A percentile compares a stretch with the other conserved stretches of the same genome.
phyloP scores from a whole-genome alignment of 2,797 vertebrate genomes.

The Platyrinchus mystaceus region DNA sequence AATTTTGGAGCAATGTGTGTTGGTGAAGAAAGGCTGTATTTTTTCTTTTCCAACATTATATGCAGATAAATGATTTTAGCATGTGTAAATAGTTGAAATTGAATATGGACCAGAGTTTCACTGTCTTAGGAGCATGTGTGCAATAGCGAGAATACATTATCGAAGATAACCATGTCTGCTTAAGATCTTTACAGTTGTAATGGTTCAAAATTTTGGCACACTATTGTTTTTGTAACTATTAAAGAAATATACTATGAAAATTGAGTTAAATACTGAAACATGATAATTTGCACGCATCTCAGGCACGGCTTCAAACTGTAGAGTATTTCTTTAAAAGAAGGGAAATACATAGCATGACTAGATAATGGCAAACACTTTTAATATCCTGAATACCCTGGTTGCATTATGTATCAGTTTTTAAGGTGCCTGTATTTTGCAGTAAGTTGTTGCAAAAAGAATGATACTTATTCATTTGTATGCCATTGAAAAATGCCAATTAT shows the following conservation, averaged over 20 bases:
- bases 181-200: not conserved
- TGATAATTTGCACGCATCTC: slow-evolving; percentile 33
- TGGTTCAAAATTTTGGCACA: slow-evolving; percentile 16
- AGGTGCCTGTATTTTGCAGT: slow-evolving; percentile 56
- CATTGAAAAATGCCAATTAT: slow-evolving; percentile 38
- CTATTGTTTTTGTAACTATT: slow-evolving; percentile 22
- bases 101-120: not conserved
- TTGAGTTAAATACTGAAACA: slow-evolving; percentile 24
- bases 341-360: slow-evolving; percentile 27
- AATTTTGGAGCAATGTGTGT: not conserved
- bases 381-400: slow-evolving; percentile 9
- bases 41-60: slow-evolving; percentile 18
- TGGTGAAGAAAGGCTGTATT: slow-evolving; percentile 20
- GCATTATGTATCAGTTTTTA: slow-evolving; percentile 45
- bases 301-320: not conserved
- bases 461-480: slow-evolving; percentile 26
- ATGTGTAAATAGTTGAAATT: slow-evolving; percentile 43
- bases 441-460: slow-evolving; percentile 31
- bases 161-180: not conserved
- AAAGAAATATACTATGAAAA: slow-evolving; percentile 14
- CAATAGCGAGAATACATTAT: slow-evolving; percentile 9
- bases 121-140: slow-evolving; percentile 15
- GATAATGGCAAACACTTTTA: slow-evolving; percentile 12
- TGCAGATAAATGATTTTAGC: slow-evolving; percentile 20
- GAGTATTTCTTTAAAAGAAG: slow-evolving; percentile 47